Evolutionary conservation across 1,140 invertebrate genomes (phyloP), one percentile per base, ranked within the genome.

Genomic region (Chrysomallon squamiferum): DNA sequence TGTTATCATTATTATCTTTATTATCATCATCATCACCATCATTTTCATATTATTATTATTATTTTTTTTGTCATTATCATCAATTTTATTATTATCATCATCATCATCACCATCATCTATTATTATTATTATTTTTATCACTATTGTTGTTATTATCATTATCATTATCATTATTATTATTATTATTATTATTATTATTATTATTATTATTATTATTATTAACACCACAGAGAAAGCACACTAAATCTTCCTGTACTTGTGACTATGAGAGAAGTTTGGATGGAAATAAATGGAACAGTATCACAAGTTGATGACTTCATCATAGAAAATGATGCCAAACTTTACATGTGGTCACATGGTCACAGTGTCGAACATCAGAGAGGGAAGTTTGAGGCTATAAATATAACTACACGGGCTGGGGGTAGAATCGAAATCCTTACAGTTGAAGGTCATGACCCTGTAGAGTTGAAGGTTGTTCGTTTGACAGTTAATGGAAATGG

Each of bases 341-440:
- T 78, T 0, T 75, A 75, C 62, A 69, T 80, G 63, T 78, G 76
- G 78, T 78, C 76, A 1, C 65, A 75, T 54, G 76, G 71, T 13
- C 70, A 74, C 62, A 72, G 76, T 11, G 61, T 66, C 13, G 72
- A 71, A 2, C 49, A 65, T 4, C 49, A 58, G n/a, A 60, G 68
- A 18, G 78, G 78, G 22, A 58, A 58, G n/a, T 59, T 76, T 35
- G 20, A 54, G 1, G 56, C 72, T 0, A 70, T 67, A 41, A 78
- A 80, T 52, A 72, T 80, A 15, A 67, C 69, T 41, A 68, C 77
- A 4, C 67, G 72, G 54, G 76, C 78, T 43, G 78, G 76, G 29
- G 76, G 78, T 6, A 76, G 74, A 45, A 69, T 76, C 57, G 75
- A 78, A 65, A 65, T 72, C 4, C 61, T 77, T 27, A 71, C 71